Evolutionary conservation across 2,888 invertebrate species (phyloP), one percentile per base, ranked within the genome.

Genomic region (Meloe dianella): DNA sequence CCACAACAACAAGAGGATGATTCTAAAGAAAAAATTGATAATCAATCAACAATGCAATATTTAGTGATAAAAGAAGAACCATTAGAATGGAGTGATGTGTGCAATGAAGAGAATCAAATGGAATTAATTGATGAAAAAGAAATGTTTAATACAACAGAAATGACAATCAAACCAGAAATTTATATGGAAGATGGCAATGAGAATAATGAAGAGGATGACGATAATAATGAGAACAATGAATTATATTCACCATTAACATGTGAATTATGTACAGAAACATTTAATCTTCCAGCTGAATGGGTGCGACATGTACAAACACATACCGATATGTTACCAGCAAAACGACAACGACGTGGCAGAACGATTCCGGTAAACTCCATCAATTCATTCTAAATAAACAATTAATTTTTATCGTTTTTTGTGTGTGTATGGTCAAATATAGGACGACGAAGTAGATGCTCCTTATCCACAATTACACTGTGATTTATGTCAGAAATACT

Each of bases 301-400:
- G 93, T 94, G 71, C 88, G 91, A 35, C 94, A 94, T 83, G 91
- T 94, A 80, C 92, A 93, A 84, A 89, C 89, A 2, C 94, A 94
- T 82, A 90, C 92, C 1, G 89, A 89, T 77, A 85, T 87, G 84
- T 81, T 85, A 63, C 84, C 83, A 64, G 86, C 86, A 60, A 86
- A 89, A 77, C 78, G 89, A 80, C 86, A 88, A 82, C 79, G 90
- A 81, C 86, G 90, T 69, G 85, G 85, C 66, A 84, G 87, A 74
- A 85, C 38, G 24, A 29, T 38, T 1, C 84, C 83, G 30, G 87
- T 87, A 60, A 79, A 84, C 9, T 12, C 27, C 20, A 12, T 57
- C 41, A 51, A 57, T 24, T 29, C 58, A 1, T 17, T 30, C 60
- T 27, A 61, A 24, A 61, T 63, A n/a, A n/a, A n/a, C 35, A 0